These are phyloP conservation scores for Syngnathoides biaculeatus DNA, from an alignment of 2,113 vertebrate genomes.

Conservation along the genomic window DNA sequence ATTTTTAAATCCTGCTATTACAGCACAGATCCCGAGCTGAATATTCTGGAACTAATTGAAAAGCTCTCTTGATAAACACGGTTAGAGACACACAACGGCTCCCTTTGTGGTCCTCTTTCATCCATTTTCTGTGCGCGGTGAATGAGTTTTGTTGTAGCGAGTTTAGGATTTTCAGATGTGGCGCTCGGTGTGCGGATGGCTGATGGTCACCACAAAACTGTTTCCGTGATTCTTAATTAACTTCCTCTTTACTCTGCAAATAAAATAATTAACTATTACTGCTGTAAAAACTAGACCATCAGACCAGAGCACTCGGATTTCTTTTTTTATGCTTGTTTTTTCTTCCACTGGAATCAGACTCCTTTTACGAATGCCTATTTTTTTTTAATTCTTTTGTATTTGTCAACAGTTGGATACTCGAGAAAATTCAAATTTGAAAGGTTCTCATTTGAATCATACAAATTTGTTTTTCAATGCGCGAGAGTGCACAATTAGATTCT, in stretches of 20 bases:
- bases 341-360: too few species aligned
- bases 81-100: constrained; percentile 19
- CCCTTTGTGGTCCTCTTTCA: constrained; percentile 18
- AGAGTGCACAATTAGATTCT: not conserved
- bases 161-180: not conserved
- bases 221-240: not conserved
- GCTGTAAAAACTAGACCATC: too few species aligned
- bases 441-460: not conserved
- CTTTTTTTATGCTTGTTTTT: too few species aligned
- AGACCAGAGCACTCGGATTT: too few species aligned
- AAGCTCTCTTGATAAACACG: constrained; percentile 47
- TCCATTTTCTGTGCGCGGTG: not conserved
- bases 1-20: constrained; percentile 59
- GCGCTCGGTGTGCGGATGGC: not conserved
- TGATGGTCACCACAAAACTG: not conserved
- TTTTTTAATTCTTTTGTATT: not conserved
- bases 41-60: constrained; percentile 51
- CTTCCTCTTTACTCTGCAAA: not conserved
- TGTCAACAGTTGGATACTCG: not conserved
- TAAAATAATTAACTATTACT: not conserved
- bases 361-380: not conserved
- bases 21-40: constrained; percentile 52
- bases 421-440: not conserved
- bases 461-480: not conserved
- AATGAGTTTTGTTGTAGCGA: not conserved